A percentile compares a stretch with the other conserved stretches of the same genome.
These are phyloP conservation scores for Eupithecia abbreviata DNA, from an alignment of 2,888 invertebrate species.

Conservation along the genomic window DNA sequence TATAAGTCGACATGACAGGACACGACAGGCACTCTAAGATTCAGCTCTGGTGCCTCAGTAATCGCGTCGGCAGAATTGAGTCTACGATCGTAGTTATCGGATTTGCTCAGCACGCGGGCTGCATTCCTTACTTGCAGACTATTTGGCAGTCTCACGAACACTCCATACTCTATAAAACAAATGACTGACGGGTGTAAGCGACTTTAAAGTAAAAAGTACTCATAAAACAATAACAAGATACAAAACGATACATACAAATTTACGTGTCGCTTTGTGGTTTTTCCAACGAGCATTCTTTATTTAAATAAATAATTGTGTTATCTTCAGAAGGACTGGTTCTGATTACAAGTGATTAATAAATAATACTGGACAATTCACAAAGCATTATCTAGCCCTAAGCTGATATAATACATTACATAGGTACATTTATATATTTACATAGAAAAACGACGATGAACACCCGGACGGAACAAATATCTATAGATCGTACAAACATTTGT, in stretches of 20 bases:
- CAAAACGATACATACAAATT: no score
- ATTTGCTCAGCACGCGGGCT: conserved; percentile 75
- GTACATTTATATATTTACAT: no score
- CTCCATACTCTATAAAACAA: not conserved
- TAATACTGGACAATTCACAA: no score
- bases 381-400: no score
- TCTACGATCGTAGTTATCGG: conserved; percentile 77
- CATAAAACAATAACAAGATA: not conserved
- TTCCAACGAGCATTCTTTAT: no score
- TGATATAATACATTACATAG: no score
- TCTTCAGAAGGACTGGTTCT: no score
- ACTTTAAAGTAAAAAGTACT: not conserved
- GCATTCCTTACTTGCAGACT: conserved; percentile 54
- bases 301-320: no score
- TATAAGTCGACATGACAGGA: not conserved
- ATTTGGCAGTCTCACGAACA: conserved; percentile 10
- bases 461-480: no score
- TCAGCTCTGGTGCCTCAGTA: conserved; percentile 65
- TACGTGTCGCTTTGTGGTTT: not conserved
- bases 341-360: no score
- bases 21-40: conserved; percentile 51
- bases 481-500: no score
- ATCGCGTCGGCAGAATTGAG: conserved; percentile 76
- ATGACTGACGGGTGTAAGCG: conserved; percentile 5
- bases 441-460: no score